Base-by-base conservation (phyloP, 2,888 invertebrate genomes). In the Drosophila atripex region DNA sequence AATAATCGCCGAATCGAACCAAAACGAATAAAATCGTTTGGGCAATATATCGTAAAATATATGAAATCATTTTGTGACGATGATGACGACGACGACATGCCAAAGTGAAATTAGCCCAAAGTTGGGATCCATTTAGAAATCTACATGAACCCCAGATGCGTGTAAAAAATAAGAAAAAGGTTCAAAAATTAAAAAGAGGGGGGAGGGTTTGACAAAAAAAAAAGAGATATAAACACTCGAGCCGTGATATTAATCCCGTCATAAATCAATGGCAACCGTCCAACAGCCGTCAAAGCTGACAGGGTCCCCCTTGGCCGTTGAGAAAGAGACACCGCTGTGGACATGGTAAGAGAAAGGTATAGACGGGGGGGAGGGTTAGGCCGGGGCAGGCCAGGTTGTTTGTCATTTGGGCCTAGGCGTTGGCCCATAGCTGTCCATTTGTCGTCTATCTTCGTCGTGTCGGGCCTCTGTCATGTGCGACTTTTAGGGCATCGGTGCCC, bases 81-180 rank as follows among this genome's bases (percentile, higher is more conserved):
- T 45, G 46, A 57, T 14, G 65, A 65, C 21, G 35, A 47, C 25
- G 43, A 57, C 51, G 55, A 55, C 45, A 56, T 56, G 71, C 65
- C 65, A 79, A 78, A 85, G 87, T 85, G 87, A 82, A 87, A 82
- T 85, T 82, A 78, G 76, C 85, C 51, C 86, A 82, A 87, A 85
- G 82, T 74, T 82, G 72, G 76, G 80, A 85, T 71, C 72, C 82
- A 87, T 87, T 87, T 82, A 68, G 82, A 87, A 78, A 87, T 71
- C 73, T 51, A 72, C 76, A 78, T 80, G 66, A 71, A 75, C 53
- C 60, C 73, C 11, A 55, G 78, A 76, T 50, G 63, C 50, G 58
- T 64, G 66, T 76, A 58, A 78, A 71, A 64, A 49, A 11, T 18
- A 65, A 38, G 41, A 35, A 43, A 32, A 50, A 47, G 64, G 58